Base-by-base conservation (phyloP, 2,113 vertebrate genomes). In the Colossoma macropomum region DNA sequence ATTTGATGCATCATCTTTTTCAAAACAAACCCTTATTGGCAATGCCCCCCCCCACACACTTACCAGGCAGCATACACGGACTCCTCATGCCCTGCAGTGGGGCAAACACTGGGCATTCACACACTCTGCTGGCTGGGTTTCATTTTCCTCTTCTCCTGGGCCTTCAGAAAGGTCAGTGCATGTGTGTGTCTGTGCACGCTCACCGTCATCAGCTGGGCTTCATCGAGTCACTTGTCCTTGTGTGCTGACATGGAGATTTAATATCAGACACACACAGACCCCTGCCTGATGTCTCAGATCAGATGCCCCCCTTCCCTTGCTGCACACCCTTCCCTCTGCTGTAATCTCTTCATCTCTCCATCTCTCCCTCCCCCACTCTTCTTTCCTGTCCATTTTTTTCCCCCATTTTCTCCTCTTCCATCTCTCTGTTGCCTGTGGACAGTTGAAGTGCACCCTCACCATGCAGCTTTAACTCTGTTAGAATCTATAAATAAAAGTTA, bases 221-320 rank as follows among this genome's bases (percentile, higher is more conserved):
- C 83, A 71, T 84, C 83, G 88, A 92, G 91, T 93, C 92, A 91
- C 92, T 90, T 93, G 93, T 93, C 93, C 92, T 93, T 93, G 95
- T 96, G 94, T 95, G 95, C 95, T 96, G 96, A 96, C 90, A 88
- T 93, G 94, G 95, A 96, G 96, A 96, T 94, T 95, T 96, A 97
- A 96, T 97, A 96, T 96, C 96, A 95, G 95, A 94, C 95, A 93
- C 93, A 90, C 94, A 95, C 91, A 92, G 93, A 95, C 93, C 94
- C 88, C 88, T 90, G 93, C 91, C 92, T 95, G 94, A 96, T 94
- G 96, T 96, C 96, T 97, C 93, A 93, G 92, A 92, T 92, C 95
- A 94, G 95, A 93, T 85, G 81, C 86, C 80, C 83, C 85, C 78
- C 72, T 77, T 79, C 91, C 90, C 92, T 82, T 59, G 79, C 89